Evolutionary conservation across 2,113 vertebrate species (phyloP).

Genomic region (Grammomys surdaster): DNA sequence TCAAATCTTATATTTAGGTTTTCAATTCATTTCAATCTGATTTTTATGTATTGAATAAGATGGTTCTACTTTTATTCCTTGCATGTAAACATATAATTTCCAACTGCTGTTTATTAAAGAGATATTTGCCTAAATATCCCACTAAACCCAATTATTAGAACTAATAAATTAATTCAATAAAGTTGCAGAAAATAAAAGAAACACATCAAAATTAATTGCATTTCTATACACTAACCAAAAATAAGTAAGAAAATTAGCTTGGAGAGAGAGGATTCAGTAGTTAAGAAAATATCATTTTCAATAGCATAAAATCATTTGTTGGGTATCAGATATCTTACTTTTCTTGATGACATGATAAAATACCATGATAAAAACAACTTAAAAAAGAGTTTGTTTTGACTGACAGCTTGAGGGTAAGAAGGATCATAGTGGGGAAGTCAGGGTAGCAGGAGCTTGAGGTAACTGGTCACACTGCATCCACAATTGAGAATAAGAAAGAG

Average conservation of each 20-base stretch:
- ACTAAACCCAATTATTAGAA: neutral
- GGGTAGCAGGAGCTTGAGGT: neutral
- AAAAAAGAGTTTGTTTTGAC: too few relatives aligned
- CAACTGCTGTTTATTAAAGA: neutral
- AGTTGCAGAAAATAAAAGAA: neutral
- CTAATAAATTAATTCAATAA: neutral
- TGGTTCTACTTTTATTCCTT: neutral
- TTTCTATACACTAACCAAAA: neutral
- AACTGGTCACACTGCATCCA: neutral
- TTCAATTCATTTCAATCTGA: neutral
- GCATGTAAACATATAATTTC: neutral
- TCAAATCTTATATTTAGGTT: neutral
- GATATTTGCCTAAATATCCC: neutral
- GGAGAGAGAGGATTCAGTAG: neutral
- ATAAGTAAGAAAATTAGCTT: neutral
- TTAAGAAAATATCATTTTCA: neutral
- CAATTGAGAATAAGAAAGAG: neutral
- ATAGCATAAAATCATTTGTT: neutral
- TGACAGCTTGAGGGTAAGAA: too few relatives aligned
- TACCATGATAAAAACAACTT: too few relatives aligned
- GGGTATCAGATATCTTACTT: neutral
- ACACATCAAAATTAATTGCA: neutral
- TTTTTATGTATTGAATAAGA: neutral
- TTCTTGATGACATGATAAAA: neutral
- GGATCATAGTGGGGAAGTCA: too few relatives aligned